phyloP scores from a whole-genome alignment of 2,888 invertebrate species.

The Andrena bucephala region DNA sequence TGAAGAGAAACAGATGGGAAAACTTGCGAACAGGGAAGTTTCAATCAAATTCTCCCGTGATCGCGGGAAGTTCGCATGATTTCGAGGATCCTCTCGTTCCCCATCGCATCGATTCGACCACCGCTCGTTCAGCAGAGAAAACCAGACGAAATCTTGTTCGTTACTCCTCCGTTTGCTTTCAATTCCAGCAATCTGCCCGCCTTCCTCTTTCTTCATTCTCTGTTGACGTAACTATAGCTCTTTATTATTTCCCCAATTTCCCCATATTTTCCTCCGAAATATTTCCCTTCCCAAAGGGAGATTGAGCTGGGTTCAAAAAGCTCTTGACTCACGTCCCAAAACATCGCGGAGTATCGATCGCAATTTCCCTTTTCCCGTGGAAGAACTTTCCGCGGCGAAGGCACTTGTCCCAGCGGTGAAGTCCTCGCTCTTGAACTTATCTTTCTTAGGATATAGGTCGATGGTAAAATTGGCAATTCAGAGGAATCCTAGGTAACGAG shows the following conservation, averaged over 20 bases:
- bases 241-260: too few species aligned
- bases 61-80: slow-evolving; percentile 34
- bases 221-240: too few species aligned
- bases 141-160: not conserved
- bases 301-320: not conserved
- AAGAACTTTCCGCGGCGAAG: not conserved
- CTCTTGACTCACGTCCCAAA: not conserved
- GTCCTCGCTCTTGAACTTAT: not conserved
- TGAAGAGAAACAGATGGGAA: slow-evolving; percentile 55
- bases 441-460: not conserved
- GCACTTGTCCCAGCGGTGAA: not conserved
- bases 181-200: not conserved
- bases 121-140: not conserved
- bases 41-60: slow-evolving; percentile 53
- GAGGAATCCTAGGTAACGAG: not conserved
- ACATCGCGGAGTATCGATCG: not conserved
- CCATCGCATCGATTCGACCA: not conserved
- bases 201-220: too few species aligned
- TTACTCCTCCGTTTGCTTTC: not conserved
- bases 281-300: not conserved
- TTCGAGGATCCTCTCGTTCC: slow-evolving; percentile 13
- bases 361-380: not conserved
- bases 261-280: too few species aligned
- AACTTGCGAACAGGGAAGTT: slow-evolving; percentile 55
- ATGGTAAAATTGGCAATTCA: not conserved